Evolutionary conservation across 1,140 invertebrate species (phyloP).

Genomic region (Mya arenaria): DNA sequence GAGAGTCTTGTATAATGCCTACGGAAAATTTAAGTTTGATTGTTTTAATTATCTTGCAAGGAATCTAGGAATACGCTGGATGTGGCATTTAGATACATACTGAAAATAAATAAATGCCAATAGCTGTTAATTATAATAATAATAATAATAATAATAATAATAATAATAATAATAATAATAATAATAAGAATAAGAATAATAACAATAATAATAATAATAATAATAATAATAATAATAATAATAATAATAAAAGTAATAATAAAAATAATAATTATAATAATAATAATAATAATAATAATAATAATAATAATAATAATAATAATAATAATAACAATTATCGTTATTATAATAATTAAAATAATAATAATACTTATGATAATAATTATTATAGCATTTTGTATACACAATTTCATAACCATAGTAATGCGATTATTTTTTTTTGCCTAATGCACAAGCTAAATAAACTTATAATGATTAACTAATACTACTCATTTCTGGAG

Average conservation of each 20-base stretch:
- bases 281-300: neutral
- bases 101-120: too few species aligned
- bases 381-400: too few species aligned
- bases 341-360: neutral
- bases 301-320: neutral
- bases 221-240: neutral
- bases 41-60: too few species aligned
- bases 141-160: neutral
- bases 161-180: neutral
- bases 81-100: too few species aligned
- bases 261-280: neutral
- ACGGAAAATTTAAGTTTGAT: too few species aligned
- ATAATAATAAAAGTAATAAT: neutral
- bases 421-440: too few species aligned
- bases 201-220: neutral
- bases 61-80: too few species aligned
- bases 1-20: too few species aligned
- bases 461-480: too few species aligned
- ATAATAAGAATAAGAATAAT: neutral
- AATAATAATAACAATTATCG: neutral
- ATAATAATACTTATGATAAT: neutral
- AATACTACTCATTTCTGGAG: too few species aligned
- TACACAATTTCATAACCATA: too few species aligned
- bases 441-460: too few species aligned
- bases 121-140: neutral